Evolutionary conservation across 2,888 invertebrate species (phyloP).

Genomic region (Opisthograptis luteolata): DNA sequence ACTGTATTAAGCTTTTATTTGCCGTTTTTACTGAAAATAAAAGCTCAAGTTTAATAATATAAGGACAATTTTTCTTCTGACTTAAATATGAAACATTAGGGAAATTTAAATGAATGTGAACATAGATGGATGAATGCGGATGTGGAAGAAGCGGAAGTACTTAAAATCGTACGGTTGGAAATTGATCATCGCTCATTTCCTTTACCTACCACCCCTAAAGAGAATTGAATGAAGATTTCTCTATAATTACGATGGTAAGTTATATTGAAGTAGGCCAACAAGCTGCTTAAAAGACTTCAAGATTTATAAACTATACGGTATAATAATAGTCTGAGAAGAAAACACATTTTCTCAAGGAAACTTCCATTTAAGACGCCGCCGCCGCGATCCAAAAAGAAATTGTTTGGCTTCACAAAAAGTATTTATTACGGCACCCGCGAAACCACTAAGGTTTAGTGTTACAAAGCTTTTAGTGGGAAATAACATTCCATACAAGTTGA

Average conservation of each 20-base stretch:
- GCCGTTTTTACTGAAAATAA: conserved; percentile 16
- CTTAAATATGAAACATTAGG: conserved; percentile 2
- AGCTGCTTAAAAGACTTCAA: conserved; percentile 12
- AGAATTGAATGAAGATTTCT: too few species aligned
- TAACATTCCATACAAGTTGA: conserved; percentile 49
- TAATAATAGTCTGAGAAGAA: conserved; percentile 1
- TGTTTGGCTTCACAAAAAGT: conserved; percentile 30
- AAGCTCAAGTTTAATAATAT: too few species aligned
- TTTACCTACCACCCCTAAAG: too few species aligned
- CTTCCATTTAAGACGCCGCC: conserved; percentile 20
- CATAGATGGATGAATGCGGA: not conserved
- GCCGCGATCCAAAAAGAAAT: conserved; percentile 25
- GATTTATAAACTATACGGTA: conserved; percentile 5
- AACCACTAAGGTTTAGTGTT: conserved; percentile 42
- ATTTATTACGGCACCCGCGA: conserved; percentile 34
- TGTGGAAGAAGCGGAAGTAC: too few species aligned
- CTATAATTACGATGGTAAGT: too few species aligned
- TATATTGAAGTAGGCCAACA: not conserved
- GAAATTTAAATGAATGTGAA: not conserved
- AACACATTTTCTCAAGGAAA: conserved; percentile 13
- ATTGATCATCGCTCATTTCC: not conserved
- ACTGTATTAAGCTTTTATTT: conserved; percentile 25
- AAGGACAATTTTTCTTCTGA: conserved; percentile 4
- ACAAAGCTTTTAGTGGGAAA: conserved; percentile 49
- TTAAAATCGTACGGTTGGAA: not conserved